Evolutionary conservation across 2,113 vertebrate genomes (phyloP).

Genomic region (Gnathonemus echidnorhynchus): DNA sequence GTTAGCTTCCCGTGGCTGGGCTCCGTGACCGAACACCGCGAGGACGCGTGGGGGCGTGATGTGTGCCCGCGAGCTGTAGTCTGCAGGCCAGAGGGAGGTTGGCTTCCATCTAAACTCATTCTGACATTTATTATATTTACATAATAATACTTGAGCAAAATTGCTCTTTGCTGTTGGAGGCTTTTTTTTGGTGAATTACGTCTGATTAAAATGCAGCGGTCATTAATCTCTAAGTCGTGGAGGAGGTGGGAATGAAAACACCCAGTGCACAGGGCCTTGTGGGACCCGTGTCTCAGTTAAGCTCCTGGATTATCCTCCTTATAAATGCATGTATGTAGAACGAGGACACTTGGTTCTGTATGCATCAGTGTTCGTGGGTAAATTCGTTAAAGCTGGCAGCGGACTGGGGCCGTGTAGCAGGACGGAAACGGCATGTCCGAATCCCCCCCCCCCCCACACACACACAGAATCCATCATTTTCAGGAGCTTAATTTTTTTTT

Average conservation of each 20-base stretch:
- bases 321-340: background rate
- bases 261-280: background rate
- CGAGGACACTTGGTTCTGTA: background rate
- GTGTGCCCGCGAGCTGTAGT: background rate
- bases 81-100: background rate
- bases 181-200: background rate
- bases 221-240: background rate
- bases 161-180: background rate
- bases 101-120: background rate
- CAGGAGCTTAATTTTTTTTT: background rate
- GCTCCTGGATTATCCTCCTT: background rate
- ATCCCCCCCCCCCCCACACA: background rate
- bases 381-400: background rate
- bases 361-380: background rate
- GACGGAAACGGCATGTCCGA: background rate
- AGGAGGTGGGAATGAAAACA: background rate
- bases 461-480: background rate
- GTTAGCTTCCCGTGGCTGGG: background rate
- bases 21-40: background rate
- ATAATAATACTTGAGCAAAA: background rate
- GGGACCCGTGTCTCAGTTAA: background rate
- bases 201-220: background rate
- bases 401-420: background rate
- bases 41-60: background rate
- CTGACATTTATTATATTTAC: background rate